phyloP scores from a whole-genome alignment of 2,888 invertebrate species.

The Coremacera marginata region DNA sequence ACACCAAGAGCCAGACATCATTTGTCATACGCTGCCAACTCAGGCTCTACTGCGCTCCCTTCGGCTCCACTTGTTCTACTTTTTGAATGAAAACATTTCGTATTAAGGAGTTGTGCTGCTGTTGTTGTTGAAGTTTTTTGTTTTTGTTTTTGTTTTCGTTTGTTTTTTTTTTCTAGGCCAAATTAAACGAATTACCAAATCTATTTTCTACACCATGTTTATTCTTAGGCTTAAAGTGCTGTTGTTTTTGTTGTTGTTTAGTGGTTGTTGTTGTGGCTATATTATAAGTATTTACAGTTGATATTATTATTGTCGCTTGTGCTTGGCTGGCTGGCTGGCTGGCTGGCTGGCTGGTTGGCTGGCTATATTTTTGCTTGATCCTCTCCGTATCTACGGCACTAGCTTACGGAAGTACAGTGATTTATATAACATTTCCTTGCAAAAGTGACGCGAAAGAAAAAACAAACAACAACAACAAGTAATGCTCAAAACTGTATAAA shows the following conservation, averaged over 20 bases:
- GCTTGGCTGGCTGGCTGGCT: too few relatives aligned
- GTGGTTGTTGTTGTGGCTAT: neutral
- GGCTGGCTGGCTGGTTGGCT: too few relatives aligned
- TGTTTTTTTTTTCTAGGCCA: neutral
- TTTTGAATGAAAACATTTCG: too few relatives aligned
- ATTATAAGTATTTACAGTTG: neutral
- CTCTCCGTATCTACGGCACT: too few relatives aligned
- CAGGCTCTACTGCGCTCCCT: too few relatives aligned
- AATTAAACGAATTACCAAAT: conserved; percentile 14
- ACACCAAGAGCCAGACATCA: too few relatives aligned
- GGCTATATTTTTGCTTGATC: too few relatives aligned
- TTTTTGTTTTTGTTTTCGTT: neutral
- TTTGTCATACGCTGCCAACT: too few relatives aligned
- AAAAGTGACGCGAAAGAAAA: neutral
- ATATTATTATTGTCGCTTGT: too few relatives aligned
- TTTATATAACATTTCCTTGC: neutral
- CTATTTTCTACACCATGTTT: neutral
- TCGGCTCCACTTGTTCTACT: too few relatives aligned
- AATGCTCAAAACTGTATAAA: too few relatives aligned
- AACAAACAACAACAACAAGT: neutral
- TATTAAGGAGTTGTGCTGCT: neutral
- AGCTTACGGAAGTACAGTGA: neutral
- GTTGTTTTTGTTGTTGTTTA: neutral
- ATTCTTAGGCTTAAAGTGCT: neutral
- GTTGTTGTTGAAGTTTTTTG: too few relatives aligned